These are phyloP conservation scores for Muscicapa striata DNA, from an alignment of 2,797 vertebrate species.

Conservation along the genomic window DNA sequence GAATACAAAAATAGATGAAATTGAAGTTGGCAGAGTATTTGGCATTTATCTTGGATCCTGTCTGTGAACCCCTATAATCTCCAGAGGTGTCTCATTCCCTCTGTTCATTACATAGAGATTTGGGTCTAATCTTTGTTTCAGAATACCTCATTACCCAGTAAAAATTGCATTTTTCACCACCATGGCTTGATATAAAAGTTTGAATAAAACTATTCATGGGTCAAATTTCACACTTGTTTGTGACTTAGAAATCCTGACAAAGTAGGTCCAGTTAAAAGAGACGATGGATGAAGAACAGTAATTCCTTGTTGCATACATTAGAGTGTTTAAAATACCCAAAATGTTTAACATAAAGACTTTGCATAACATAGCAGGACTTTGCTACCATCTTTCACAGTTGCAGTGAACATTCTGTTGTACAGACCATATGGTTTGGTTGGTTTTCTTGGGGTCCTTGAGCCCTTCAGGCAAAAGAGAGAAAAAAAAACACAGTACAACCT, in stretches of 20 bases:
- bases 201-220: neutral
- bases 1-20: neutral
- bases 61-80: neutral
- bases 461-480: neutral
- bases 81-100: neutral
- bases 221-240: conserved; percentile 6
- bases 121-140: neutral
- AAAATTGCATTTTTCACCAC: neutral
- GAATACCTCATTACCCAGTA: neutral
- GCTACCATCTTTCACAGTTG: neutral
- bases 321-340: neutral
- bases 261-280: neutral
- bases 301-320: neutral
- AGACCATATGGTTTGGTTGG: neutral
- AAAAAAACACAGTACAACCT: neutral
- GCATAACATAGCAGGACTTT: neutral
- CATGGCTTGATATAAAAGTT: neutral
- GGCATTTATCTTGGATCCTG: neutral
- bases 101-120: neutral
- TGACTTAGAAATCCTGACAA: conserved; percentile 4
- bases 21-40: neutral
- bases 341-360: neutral
- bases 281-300: neutral
- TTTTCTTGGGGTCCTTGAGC: neutral
- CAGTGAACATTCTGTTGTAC: neutral